Evolutionary conservation across 1,140 invertebrate genomes (phyloP).

Genomic region (Oreohelix idahoensis): DNA sequence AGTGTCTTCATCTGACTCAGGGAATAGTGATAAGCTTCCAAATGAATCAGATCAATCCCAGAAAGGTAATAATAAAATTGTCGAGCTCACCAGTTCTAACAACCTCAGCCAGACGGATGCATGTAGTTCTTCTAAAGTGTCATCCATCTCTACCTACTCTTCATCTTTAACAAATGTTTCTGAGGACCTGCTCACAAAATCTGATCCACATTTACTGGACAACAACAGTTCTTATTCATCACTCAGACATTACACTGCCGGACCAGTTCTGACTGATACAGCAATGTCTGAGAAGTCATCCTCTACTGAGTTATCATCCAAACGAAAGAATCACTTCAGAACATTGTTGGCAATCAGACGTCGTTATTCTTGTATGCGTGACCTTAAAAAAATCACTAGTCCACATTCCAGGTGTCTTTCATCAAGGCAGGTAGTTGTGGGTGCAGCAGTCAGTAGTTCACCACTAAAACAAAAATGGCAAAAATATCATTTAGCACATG

Average conservation of each 20-base stretch:
- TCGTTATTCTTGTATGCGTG: neutral
- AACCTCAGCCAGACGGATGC: neutral
- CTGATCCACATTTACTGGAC: neutral
- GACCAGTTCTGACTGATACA: neutral
- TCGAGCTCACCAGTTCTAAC: neutral
- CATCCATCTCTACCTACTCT: neutral
- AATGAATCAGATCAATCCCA: neutral
- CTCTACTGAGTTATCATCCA: neutral
- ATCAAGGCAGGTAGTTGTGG: too few species aligned
- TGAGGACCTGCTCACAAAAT: neutral
- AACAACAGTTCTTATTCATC: neutral
- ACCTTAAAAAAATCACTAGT: neutral
- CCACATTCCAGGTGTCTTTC: neutral
- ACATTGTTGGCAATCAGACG: neutral
- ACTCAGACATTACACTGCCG: neutral
- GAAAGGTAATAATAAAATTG: neutral
- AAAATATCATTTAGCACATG: neutral
- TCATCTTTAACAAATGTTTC: neutral
- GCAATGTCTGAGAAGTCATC: neutral
- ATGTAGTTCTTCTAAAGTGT: neutral
- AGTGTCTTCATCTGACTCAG: neutral
- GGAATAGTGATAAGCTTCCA: neutral
- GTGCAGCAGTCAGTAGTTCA: too few species aligned
- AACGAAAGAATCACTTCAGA: neutral
- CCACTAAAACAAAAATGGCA: neutral